phyloP scores from a whole-genome alignment of 2,888 invertebrate genomes.

The Tuberolachnus salignus region DNA sequence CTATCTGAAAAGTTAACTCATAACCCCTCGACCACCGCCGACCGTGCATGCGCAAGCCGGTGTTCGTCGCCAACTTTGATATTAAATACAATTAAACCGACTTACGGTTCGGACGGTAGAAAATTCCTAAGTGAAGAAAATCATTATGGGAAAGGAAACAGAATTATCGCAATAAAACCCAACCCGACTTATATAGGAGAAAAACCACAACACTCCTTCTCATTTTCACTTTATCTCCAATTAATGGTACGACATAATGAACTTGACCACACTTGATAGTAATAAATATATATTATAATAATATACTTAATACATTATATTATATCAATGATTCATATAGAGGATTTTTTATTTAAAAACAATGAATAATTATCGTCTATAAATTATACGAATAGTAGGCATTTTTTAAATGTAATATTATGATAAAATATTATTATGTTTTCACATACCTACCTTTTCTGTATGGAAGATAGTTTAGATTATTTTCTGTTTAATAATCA shows the following conservation, averaged over 20 bases:
- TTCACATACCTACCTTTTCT: no score
- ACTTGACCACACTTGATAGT: no score
- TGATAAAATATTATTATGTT: no score
- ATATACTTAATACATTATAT: no score
- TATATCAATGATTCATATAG: no score
- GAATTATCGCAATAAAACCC: conserved; percentile 7
- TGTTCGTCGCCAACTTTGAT: conserved; percentile 56
- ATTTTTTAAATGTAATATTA: no score
- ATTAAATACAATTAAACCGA: conserved; percentile 58
- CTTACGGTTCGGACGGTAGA: conserved; percentile 41
- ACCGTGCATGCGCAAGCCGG: conserved; percentile 8
- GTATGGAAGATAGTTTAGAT: no score
- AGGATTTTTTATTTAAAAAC: no score
- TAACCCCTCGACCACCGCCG: conserved; percentile 41
- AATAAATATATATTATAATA: no score
- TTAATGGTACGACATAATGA: neutral
- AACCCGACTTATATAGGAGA: neutral
- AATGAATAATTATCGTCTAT: no score
- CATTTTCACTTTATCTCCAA: neutral
- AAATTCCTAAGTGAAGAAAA: conserved; percentile 27
- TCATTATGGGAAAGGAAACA: neutral
- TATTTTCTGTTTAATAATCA: no score
- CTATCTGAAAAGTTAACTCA: conserved; percentile 56
- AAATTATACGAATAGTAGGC: no score
- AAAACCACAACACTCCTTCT: neutral